Conservation (phyloP, 2,888 invertebrate genomes). For the Hermaeophaga mercurialis region DNA sequence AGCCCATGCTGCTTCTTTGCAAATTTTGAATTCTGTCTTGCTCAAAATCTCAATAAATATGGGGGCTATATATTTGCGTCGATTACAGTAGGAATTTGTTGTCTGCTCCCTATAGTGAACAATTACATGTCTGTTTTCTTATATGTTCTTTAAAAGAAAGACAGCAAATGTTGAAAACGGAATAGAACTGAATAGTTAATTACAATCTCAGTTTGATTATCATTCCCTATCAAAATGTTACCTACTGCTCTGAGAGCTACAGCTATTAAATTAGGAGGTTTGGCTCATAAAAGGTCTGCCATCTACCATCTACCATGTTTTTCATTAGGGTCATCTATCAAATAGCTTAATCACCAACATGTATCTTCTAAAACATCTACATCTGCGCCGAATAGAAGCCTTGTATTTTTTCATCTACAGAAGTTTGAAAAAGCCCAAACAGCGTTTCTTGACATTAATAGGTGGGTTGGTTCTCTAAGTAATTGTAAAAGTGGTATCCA, state of each 20-base stretch:
- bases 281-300: slow-evolving; percentile 68
- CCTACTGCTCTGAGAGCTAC: slow-evolving; percentile 96
- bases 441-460: slow-evolving; percentile 94
- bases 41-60: slow-evolving; percentile 86
- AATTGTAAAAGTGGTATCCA: slow-evolving; percentile 85
- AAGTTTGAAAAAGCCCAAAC: slow-evolving; percentile 98
- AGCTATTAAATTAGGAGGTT: slow-evolving; percentile 81
- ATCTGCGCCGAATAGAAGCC: slow-evolving; percentile 85
- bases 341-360: slow-evolving; percentile 96
- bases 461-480: slow-evolving; percentile 76
- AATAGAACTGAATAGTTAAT: slow-evolving; percentile 90
- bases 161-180: slow-evolving; percentile 77
- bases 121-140: slow-evolving; percentile 96
- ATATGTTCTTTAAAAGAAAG: slow-evolving; percentile 81
- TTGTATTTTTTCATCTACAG: slow-evolving; percentile 95
- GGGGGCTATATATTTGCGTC: slow-evolving; percentile 93
- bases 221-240: slow-evolving; percentile 97
- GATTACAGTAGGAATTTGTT: slow-evolving; percentile 95
- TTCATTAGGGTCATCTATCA: slow-evolving; percentile 96
- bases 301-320: slow-evolving; percentile 87
- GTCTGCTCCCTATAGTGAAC: slow-evolving; percentile 92
- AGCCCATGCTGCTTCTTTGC: slow-evolving; percentile 97
- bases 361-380: slow-evolving; percentile 91
- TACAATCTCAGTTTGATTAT: slow-evolving; percentile 88
- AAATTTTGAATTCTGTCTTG: slow-evolving; percentile 90